phyloP scores from a whole-genome alignment of 2,113 vertebrate genomes.

The human (Homo sapiens) region DNA sequence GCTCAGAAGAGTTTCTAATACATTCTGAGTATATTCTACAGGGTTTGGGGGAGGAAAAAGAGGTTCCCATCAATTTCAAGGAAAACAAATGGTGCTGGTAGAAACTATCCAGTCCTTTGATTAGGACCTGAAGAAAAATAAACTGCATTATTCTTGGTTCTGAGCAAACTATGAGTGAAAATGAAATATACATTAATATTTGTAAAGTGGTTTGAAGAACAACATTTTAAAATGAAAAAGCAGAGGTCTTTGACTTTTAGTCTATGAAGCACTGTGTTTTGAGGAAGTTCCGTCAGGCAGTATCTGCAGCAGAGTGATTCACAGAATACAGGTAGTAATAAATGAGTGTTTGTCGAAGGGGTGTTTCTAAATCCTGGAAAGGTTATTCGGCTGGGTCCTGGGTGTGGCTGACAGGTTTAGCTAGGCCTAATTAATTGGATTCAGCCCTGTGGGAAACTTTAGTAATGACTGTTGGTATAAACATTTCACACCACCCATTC shows the following conservation, averaged over 20 bases:
- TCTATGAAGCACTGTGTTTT: neutral
- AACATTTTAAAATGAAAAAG: neutral
- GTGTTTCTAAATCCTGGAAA: slow-evolving; percentile 43
- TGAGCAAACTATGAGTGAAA: neutral
- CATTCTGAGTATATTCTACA: neutral
- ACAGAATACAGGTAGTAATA: neutral
- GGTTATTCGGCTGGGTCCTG: neutral
- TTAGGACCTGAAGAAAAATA: neutral
- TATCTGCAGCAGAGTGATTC: neutral
- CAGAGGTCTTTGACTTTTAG: neutral
- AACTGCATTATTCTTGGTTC: neutral
- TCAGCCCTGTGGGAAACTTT: slow-evolving; percentile 49
- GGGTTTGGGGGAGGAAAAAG: slow-evolving; percentile 13
- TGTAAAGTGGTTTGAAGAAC: neutral
- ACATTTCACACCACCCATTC: neutral
- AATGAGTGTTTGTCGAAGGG: neutral
- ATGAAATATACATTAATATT: neutral
- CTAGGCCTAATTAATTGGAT: slow-evolving; percentile 57
- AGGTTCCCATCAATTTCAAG: neutral
- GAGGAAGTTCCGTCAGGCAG: neutral
- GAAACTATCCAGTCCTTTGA: neutral
- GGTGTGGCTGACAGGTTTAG: slow-evolving; percentile 50
- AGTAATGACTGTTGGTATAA: neutral
- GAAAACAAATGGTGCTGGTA: neutral
- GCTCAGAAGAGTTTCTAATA: neutral